phyloP scores from a whole-genome alignment of 23 tunicate species.

The Ciona savignyi region DNA sequence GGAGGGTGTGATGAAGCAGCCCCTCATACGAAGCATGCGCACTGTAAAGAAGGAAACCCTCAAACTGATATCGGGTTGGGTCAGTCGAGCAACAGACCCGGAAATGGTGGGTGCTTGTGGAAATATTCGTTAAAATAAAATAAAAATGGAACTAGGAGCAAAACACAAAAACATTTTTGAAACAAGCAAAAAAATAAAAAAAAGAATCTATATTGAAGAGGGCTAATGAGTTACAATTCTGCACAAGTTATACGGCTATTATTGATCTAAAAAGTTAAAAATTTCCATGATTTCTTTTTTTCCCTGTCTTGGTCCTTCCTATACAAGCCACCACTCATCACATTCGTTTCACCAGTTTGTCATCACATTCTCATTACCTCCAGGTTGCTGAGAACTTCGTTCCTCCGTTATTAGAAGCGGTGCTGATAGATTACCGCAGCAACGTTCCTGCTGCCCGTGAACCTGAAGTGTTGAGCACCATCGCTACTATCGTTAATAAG shows the following conservation, averaged over 20 bases:
- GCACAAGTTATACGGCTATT: no score
- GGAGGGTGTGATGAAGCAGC: constrained; percentile 92
- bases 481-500: constrained; percentile 81
- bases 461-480: constrained; percentile 92
- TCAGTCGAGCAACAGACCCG: constrained; percentile 77
- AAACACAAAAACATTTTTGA: no score
- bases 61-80: constrained; percentile 95
- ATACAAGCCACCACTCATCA: no score
- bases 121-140: no score
- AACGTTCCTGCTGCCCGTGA: constrained; percentile 98
- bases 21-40: constrained; percentile 88
- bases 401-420: constrained; percentile 93
- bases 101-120: constrained; percentile 72
- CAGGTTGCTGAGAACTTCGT: constrained; percentile 97
- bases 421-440: constrained; percentile 82
- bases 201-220: no score
- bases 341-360: background rate
- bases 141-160: no score
- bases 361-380: background rate
- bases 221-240: no score
- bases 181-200: no score
- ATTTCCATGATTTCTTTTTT: background rate
- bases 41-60: constrained; percentile 98
- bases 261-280: no score
- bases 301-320: background rate